phyloP scores from a whole-genome alignment of 1,140 invertebrate species.

The Macrostomum lignano region DNA sequence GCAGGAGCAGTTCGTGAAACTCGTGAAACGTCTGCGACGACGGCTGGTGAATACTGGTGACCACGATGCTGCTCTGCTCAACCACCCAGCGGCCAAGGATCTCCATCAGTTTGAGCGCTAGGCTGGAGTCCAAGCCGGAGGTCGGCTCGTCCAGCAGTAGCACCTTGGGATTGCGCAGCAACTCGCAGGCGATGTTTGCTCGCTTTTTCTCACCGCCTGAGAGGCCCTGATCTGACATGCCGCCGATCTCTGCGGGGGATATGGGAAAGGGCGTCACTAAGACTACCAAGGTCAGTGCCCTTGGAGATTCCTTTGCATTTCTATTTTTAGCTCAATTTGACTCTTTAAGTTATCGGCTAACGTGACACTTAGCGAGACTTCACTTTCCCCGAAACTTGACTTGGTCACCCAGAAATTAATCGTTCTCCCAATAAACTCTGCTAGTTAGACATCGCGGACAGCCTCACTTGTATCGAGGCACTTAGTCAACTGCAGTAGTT shows the following conservation, averaged over 20 bases:
- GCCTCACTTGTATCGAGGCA: no score
- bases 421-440: constrained; percentile 36
- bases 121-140: constrained; percentile 54
- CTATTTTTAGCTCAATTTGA: no score
- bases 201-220: constrained; percentile 60
- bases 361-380: no score
- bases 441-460: no score
- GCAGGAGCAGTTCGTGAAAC: no score
- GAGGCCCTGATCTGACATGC: constrained; percentile 43
- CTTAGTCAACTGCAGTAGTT: no score
- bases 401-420: constrained; percentile 42
- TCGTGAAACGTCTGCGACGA: no score
- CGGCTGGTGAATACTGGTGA: no score
- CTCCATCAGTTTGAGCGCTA: constrained; percentile 43
- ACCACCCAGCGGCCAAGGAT: constrained; percentile 41
- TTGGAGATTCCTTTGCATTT: no score
- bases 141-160: constrained; percentile 59
- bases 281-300: constrained; percentile 33
- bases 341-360: no score
- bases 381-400: no score
- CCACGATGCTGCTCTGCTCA: constrained; percentile 47
- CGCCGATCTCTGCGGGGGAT: constrained; percentile 40
- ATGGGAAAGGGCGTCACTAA: not conserved
- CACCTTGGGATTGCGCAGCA: constrained; percentile 51
- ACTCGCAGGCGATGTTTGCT: constrained; percentile 54